phyloP scores from a whole-genome alignment of 2,888 invertebrate species.

The Heteromurus nitidus region DNA sequence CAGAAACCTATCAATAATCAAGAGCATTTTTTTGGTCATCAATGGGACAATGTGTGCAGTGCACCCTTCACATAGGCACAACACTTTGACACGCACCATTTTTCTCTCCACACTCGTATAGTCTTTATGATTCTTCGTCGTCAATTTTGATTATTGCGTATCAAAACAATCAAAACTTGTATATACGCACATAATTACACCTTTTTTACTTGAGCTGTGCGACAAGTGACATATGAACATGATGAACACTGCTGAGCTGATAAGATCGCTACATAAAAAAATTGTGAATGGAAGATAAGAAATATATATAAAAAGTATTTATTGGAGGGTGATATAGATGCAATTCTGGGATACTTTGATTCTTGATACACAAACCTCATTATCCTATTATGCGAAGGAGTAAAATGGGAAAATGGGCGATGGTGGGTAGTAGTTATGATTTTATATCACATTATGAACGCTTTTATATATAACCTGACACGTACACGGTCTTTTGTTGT shows the following conservation, averaged over 20 bases:
- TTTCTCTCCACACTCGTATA: no score
- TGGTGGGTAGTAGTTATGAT: not conserved
- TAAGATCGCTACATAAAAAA: no score
- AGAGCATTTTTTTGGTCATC: not conserved
- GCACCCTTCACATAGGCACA: not conserved
- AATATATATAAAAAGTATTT: no score
- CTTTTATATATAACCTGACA: no score
- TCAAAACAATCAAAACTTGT: not conserved
- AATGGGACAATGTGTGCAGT: conserved; percentile 10
- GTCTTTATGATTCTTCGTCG: no score
- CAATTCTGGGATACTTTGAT: no score
- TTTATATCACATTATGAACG: not conserved
- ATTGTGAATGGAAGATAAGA: not conserved
- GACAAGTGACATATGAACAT: no score
- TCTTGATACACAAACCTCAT: conserved; percentile 54
- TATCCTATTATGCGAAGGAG: conserved; percentile 44
- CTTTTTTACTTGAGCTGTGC: no score
- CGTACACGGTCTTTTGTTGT: no score
- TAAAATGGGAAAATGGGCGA: conserved; percentile 16
- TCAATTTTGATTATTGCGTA: conserved; percentile 9
- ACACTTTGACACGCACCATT: conserved; percentile 1
- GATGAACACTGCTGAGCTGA: no score
- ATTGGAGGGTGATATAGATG: no score
- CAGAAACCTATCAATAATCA: conserved; percentile 22
- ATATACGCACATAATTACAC: not conserved